phyloP scores from a whole-genome alignment of 2,888 invertebrate species.

The Spodoptera littoralis region DNA sequence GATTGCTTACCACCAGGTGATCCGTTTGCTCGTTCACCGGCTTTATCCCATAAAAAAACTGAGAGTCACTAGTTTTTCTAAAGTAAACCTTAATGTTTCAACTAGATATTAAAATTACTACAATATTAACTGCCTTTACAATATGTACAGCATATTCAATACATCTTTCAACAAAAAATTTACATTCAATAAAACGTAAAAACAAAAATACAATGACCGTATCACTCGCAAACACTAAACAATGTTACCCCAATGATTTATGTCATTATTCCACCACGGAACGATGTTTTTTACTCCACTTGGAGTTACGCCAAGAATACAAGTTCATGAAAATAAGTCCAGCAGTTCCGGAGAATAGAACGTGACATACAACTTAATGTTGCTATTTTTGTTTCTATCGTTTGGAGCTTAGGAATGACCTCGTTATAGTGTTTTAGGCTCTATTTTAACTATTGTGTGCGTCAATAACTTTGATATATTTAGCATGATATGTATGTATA shows the following conservation, averaged over 20 bases:
- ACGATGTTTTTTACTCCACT: constrained; percentile 33
- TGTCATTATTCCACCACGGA: constrained; percentile 18
- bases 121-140: too few relatives aligned
- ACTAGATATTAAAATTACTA: too few relatives aligned
- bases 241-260: constrained; percentile 27
- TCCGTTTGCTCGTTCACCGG: too few relatives aligned
- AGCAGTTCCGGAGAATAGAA: constrained; percentile 33
- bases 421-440: constrained; percentile 4
- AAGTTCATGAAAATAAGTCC: constrained; percentile 37
- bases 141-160: too few relatives aligned
- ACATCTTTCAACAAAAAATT: too few relatives aligned
- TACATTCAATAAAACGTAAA: too few relatives aligned
- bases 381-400: constrained; percentile 20
- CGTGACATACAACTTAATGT: constrained; percentile 31
- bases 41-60: too few relatives aligned
- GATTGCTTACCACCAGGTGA: too few relatives aligned
- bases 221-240: constrained; percentile 8
- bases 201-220: neutral
- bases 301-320: constrained; percentile 35
- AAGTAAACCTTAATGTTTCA: too few relatives aligned
- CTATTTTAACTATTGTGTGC: neutral
- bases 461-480: too few relatives aligned
- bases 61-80: too few relatives aligned
- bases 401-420: constrained; percentile 4
- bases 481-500: too few relatives aligned